Percentiles rank a stretch among this genome's conserved stretches.
These are phyloP conservation scores for Campoplex nolae DNA, from an alignment of 2,888 invertebrate species.

Conservation along the genomic window DNA sequence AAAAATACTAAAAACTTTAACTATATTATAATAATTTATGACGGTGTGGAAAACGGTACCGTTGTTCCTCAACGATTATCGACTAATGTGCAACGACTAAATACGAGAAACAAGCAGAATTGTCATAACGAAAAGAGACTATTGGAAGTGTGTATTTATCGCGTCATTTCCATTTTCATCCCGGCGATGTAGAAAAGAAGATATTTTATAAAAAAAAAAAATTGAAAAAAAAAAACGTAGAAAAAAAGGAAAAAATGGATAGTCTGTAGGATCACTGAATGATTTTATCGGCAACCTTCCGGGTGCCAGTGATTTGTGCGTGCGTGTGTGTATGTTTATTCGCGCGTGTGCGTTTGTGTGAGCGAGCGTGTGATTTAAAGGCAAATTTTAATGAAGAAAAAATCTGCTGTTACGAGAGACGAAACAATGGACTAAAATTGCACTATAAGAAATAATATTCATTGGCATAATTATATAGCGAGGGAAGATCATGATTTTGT, in stretches of 20 bases:
- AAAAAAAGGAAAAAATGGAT: constrained; percentile 31
- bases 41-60: constrained; percentile 36
- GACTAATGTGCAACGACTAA: constrained; percentile 60
- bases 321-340: background rate
- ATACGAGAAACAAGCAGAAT: background rate
- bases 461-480: constrained; percentile 58
- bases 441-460: constrained; percentile 53
- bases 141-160: constrained; percentile 57
- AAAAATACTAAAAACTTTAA: constrained; percentile 3
- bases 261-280: constrained; percentile 52
- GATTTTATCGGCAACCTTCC: constrained; percentile 60
- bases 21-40: constrained; percentile 58
- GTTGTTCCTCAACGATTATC: constrained; percentile 55
- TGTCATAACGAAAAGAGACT: constrained; percentile 31
- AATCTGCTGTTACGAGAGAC: constrained; percentile 35
- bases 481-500: constrained; percentile 15
- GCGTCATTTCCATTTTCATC: constrained; percentile 55
- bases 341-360: constrained; percentile 3
- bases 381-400: constrained; percentile 34
- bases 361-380: constrained; percentile 37
- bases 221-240: background rate
- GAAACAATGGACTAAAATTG: constrained; percentile 52
- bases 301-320: constrained; percentile 42
- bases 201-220: constrained; percentile 50
- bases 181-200: constrained; percentile 50